Conservation (phyloP, 1,140 invertebrate species). For the Lerema accius region DNA sequence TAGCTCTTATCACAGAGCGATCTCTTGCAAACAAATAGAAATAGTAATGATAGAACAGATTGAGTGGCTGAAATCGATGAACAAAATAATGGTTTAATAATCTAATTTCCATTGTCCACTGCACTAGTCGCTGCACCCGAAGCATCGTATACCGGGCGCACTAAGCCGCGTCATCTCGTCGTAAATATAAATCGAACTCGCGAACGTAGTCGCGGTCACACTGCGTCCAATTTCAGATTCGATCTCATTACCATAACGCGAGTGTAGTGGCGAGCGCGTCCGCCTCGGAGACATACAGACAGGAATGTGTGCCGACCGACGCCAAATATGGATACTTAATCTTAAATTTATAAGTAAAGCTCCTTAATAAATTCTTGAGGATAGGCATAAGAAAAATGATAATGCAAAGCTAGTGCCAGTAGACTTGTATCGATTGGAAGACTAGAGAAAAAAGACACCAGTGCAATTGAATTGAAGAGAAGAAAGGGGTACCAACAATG, state of each 20-base stretch:
- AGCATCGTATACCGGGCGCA: conserved; percentile 17
- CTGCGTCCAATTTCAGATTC: conserved; percentile 74
- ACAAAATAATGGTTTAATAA: conserved; percentile 12
- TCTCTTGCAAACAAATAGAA: neutral
- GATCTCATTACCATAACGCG: conserved; percentile 76
- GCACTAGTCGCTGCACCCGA: conserved; percentile 16
- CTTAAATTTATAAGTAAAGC: conserved; percentile 1
- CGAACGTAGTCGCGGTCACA: conserved; percentile 53
- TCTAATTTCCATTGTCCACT: conserved; percentile 18
- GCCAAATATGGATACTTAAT: conserved; percentile 5
- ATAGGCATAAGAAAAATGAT: neutral
- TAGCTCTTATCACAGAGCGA: neutral
- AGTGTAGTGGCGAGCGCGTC: conserved; percentile 50
- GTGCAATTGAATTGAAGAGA: no score
- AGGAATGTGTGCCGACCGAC: neutral
- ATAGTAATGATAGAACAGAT: conserved; percentile 1
- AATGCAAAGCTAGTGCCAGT: neutral
- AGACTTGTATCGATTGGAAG: neutral
- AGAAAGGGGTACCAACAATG: no score
- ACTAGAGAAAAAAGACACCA: neutral
- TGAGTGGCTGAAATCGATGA: neutral
- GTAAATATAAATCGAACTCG: conserved; percentile 44
- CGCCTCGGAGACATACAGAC: conserved; percentile 46
- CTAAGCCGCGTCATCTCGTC: conserved; percentile 31
- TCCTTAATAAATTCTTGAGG: neutral